Evolutionary conservation across 2,888 invertebrate genomes (phyloP).

Genomic region (Hydrotaea diabolus): DNA sequence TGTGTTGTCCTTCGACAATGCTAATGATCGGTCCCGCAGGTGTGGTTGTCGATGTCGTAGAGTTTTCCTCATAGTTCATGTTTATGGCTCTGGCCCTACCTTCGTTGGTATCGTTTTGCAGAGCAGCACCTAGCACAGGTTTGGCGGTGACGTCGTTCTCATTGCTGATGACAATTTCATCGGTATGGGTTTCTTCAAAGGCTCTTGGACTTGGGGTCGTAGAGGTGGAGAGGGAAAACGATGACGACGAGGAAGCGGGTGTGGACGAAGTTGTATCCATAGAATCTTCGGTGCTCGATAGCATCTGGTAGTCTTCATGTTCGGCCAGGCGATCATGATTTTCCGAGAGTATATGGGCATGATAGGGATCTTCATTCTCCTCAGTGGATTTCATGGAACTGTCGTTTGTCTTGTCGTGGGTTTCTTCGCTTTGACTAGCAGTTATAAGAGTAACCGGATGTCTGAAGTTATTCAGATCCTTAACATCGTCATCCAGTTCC

Average conservation of each 20-base stretch:
- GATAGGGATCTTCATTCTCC: slow-evolving; percentile 76
- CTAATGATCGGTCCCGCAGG: slow-evolving; percentile 72
- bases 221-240: slow-evolving; percentile 61
- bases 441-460: slow-evolving; percentile 78
- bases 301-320: slow-evolving; percentile 78
- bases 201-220: slow-evolving; percentile 61
- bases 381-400: slow-evolving; percentile 39
- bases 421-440: slow-evolving; percentile 76
- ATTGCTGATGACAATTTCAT: slow-evolving; percentile 72
- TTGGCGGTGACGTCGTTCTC: slow-evolving; percentile 74
- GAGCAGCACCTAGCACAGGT: slow-evolving; percentile 60
- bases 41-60: slow-evolving; percentile 30
- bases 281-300: slow-evolving; percentile 73
- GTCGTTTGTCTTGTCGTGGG: slow-evolving; percentile 63
- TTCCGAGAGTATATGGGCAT: slow-evolving; percentile 78
- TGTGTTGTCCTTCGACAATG: slow-evolving; percentile 75
- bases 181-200: slow-evolving; percentile 59
- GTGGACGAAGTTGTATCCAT: slow-evolving; percentile 62
- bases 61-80: slow-evolving; percentile 69
- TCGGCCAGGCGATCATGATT: slow-evolving; percentile 78
- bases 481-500: slow-evolving; percentile 76
- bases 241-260: too few relatives aligned
- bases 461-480: slow-evolving; percentile 77
- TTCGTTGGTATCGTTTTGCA: slow-evolving; percentile 65
- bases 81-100: slow-evolving; percentile 78